Base-by-base conservation (phyloP, 2,888 invertebrate species). In the Phengaris alcon region DNA sequence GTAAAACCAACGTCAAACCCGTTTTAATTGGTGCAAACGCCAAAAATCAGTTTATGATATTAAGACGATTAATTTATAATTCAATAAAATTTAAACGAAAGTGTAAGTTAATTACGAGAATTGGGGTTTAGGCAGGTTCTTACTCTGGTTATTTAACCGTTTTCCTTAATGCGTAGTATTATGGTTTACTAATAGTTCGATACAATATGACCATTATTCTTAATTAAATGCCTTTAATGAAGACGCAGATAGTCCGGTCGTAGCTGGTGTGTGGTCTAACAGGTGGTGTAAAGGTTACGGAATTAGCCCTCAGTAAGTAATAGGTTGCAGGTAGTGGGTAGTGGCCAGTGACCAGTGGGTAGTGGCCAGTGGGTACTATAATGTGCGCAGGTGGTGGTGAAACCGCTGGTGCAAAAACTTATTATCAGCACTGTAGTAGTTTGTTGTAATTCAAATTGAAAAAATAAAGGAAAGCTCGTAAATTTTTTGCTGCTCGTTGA, bases 201-300 rank as follows among this genome's bases (percentile, higher is more conserved):
- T 35, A 44, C 44, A 35, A 13, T 64, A 35, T 64, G 64, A 35
- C 64, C 35, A 64, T 64, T 44, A 64, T 64, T 64, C 64, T 64
- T 44, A 64, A 64, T 64, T 64, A 35, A 44, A 12, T 64, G 64
- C 35, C 35, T 64, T 64, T 64, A 64, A 64, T 64, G 64, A 64
- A 64, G 64, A 64, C 64, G 6, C 64, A 64, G 64, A 64, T 64
- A 64, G 35, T 64, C 12, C 35, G 6, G 64, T 9, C 12, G 52
- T 0, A 10, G 52, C 52, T 12, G 35, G 13, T 64, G 64, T 64
- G 64, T 64, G 64, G 64, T 64, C 64, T 22, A 6, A 35, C 64
- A 64, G 64, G 64, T 64, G 64, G 35, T 13, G 44, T 12, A 44
- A 64, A 64, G 64, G 64, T 64, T 44, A 44, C 64, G 3, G 22